Evolutionary conservation across 2,797 vertebrate genomes (phyloP).

Genomic region (Clarias laeviceps): DNA sequence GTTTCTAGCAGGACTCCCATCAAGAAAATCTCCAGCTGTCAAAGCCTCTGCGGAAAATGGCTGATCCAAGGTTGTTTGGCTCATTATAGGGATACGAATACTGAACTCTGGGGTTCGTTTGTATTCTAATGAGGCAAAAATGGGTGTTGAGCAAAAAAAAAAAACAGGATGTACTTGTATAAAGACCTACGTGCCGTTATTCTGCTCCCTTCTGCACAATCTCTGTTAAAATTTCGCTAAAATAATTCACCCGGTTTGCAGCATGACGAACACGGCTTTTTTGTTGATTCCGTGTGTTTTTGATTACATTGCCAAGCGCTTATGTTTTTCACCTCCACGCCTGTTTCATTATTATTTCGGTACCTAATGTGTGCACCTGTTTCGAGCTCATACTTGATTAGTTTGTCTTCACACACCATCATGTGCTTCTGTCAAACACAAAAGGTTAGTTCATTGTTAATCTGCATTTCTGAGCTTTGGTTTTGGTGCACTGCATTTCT

Average conservation of each 20-base stretch:
- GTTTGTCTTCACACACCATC: background rate
- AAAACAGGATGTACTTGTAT: background rate
- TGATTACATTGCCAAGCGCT: background rate
- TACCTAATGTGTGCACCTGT: background rate
- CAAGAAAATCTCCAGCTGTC: conserved; percentile 14
- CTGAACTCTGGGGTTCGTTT: background rate
- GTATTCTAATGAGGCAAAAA: conserved; percentile 5
- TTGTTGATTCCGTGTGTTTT: background rate
- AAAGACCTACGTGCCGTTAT: background rate
- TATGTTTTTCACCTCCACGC: background rate
- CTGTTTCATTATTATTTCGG: background rate
- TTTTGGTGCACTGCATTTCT: background rate
- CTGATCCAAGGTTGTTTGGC: conserved; percentile 5
- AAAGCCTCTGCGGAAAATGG: conserved; percentile 13
- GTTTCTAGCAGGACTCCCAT: conserved; percentile 16
- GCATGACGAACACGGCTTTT: background rate
- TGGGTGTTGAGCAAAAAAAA: background rate
- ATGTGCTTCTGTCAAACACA: background rate
- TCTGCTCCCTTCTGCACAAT: background rate
- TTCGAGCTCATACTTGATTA: background rate
- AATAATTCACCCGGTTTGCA: background rate
- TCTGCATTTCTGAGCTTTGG: background rate
- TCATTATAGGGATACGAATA: conserved; percentile 7
- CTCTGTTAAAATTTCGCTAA: too few species aligned
- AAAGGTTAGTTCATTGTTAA: background rate